Conservation (phyloP, 2,888 invertebrate genomes). For the Drosophila pseudotakahashii region DNA sequence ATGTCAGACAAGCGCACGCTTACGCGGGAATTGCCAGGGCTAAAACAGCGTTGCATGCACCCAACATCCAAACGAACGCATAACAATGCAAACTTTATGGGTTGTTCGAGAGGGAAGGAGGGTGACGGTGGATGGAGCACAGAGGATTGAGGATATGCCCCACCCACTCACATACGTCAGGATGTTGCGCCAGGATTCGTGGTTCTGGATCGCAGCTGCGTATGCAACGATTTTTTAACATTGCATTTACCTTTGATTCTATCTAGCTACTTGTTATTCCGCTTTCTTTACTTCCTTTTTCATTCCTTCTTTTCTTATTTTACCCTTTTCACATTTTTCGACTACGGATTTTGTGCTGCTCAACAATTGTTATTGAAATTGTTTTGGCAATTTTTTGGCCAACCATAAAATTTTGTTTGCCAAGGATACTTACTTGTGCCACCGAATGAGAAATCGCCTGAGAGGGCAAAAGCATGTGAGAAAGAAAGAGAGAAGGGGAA, state of each 20-base stretch:
- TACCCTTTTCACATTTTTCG: constrained; percentile 17
- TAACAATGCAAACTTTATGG: constrained; percentile 81
- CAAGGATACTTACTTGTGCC: constrained; percentile 87
- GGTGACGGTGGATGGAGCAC: background rate
- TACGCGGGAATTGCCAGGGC: constrained; percentile 65
- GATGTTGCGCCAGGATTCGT: constrained; percentile 4
- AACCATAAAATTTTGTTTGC: constrained; percentile 59
- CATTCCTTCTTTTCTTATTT: background rate
- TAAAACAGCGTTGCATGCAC: constrained; percentile 47
- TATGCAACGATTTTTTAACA: constrained; percentile 64
- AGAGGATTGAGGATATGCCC: constrained; percentile 1
- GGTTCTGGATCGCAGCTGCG: constrained; percentile 59
- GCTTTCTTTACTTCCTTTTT: constrained; percentile 10
- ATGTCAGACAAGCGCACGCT: constrained; percentile 47
- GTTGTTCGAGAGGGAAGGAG: constrained; percentile 44
- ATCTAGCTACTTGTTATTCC: constrained; percentile 51
- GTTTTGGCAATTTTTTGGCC: constrained; percentile 68
- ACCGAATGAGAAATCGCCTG: constrained; percentile 91
- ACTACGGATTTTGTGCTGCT: constrained; percentile 41
- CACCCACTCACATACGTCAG: constrained; percentile 26
- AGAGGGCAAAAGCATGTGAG: constrained; percentile 13
- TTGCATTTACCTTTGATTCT: constrained; percentile 79
- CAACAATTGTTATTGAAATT: constrained; percentile 81
- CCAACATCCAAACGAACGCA: constrained; percentile 60
- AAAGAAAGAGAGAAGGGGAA: background rate